Evolutionary conservation across 2,113 vertebrate species (phyloP).

Genomic region (Sander lucioperca): DNA sequence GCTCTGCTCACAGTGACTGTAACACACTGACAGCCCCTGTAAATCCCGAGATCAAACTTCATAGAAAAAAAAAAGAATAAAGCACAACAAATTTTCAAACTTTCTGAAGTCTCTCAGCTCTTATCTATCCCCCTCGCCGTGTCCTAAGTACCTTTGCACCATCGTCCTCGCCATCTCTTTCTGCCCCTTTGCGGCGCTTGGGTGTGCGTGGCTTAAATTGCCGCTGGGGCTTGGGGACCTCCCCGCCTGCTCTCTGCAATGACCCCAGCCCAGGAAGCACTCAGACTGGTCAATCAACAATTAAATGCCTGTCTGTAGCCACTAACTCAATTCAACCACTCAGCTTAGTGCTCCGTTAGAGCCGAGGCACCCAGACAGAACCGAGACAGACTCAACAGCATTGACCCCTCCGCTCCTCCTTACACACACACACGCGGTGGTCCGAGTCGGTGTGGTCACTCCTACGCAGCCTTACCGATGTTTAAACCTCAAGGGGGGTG

Average conservation of each 20-base stretch:
- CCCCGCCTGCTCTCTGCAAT: conserved; percentile 70
- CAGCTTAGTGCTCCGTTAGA: conserved; percentile 71
- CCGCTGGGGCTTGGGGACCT: conserved; percentile 82
- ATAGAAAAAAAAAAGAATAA: background rate
- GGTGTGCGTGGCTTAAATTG: conserved; percentile 76
- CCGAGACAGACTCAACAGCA: conserved; percentile 70
- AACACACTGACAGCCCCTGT: background rate
- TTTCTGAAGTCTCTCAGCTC: conserved; percentile 35
- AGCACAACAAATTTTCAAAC: conserved; percentile 24
- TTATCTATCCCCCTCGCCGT: conserved; percentile 5
- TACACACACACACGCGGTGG: conserved; percentile 18
- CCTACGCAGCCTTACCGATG: conserved; percentile 41
- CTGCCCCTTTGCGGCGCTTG: background rate
- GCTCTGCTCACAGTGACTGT: conserved; percentile 41
- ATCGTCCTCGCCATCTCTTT: conserved; percentile 21
- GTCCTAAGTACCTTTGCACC: conserved; percentile 34
- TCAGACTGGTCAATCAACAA: conserved; percentile 87
- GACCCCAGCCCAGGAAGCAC: conserved; percentile 81
- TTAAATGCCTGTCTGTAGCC: conserved; percentile 84
- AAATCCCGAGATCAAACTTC: conserved; percentile 54
- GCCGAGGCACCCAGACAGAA: conserved; percentile 73
- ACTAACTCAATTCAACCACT: conserved; percentile 84
- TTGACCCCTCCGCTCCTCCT: conserved; percentile 55
- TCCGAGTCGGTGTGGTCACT: conserved; percentile 55
- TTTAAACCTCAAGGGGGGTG: conserved; percentile 56